Percentiles rank a stretch among this genome's conserved stretches.
These are phyloP conservation scores for Acanthopagrus latus DNA, from an alignment of 2,797 vertebrate species.

Conservation along the genomic window DNA sequence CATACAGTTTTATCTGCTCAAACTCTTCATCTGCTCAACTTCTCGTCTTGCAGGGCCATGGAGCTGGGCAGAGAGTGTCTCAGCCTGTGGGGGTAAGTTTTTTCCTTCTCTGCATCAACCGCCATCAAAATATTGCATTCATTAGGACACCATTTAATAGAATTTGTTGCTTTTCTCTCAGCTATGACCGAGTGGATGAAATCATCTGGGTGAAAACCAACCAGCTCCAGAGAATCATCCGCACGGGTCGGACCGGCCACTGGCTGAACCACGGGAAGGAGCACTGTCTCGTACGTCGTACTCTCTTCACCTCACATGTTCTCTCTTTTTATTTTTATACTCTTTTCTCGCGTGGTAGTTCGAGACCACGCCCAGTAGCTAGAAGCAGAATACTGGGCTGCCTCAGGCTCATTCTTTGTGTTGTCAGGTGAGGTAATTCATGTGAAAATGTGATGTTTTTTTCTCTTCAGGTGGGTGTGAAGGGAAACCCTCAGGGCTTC, in stretches of 20 bases:
- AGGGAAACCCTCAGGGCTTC: conserved; percentile 95
- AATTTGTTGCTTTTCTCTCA: conserved; percentile 51
- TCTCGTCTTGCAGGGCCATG: conserved; percentile 88
- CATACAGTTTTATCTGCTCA: not conserved
- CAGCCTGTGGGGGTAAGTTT: conserved; percentile 93
- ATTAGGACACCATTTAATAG: not conserved
- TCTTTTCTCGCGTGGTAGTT: not conserved
- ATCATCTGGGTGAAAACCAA: conserved; percentile 98
- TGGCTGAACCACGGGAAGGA: conserved; percentile 97
- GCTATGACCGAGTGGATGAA: conserved; percentile 94
- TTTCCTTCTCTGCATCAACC: not conserved
- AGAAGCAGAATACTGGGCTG: not conserved
- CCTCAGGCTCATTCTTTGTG: not conserved
- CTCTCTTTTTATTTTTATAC: too few species aligned
- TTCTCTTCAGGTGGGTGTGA: conserved; percentile 90
- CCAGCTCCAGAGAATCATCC: conserved; percentile 95
- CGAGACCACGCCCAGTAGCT: too few species aligned
- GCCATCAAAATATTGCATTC: not conserved
- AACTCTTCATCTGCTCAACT: not conserved
- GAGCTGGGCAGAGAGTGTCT: conserved; percentile 95
- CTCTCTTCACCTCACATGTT: not conserved
- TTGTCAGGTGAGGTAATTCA: not conserved
- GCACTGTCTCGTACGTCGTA: conserved; percentile 89
- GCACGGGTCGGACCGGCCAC: conserved; percentile 93
- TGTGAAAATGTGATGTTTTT: not conserved